Evolutionary conservation across 2,113 vertebrate genomes (phyloP), one percentile per base, ranked within the genome.

Genomic region (Ammospiza nelsoni): DNA sequence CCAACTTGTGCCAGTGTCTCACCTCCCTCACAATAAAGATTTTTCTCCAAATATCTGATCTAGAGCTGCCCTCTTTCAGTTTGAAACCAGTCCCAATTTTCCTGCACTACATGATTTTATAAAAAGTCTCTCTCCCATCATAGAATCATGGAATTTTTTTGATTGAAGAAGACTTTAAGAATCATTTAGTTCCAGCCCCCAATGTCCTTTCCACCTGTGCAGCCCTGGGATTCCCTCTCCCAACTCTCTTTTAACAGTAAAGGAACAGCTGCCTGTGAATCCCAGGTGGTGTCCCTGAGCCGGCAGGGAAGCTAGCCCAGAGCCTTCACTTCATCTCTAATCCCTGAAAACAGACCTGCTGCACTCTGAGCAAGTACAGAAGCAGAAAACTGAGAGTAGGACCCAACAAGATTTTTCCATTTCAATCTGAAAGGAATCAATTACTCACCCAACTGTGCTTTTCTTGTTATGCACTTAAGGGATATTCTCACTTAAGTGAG

Each of bases 361-460:
- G 6, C 12, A 51, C 13, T 58, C 57, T 62, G 29, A 57, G 28
- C 33, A 66, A 88, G n/a, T 27, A 58, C 5, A 44, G 33, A 39
- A 65, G 15, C 41, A 43, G 28, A 52, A 87, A 79, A 87, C 12
- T 3, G 12, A 84, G 68, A 46, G 46, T 66, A 46, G 13, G 6
- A 71, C 43, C 21, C 3, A 4, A 43, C 11, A 18, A 74, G 27
- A 69, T 84, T 88, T 91, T 97, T 90, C 94, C 63, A 41, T 90
- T 96, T 90, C 72, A 65, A 5, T 63, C 35, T 31, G 52, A 79
- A 71, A 16, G 58, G 29, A 84, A 67, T 84, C 16, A 90, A 41
- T 94, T 95, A 81, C 61, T 96, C 92, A 94, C 81, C 37, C 58
- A 75, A 51, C 46, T 2, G 1, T 92, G 43, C 37, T 92, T 73